phyloP scores from a whole-genome alignment of 2,113 vertebrate species.

The Oenanthe melanoleuca region DNA sequence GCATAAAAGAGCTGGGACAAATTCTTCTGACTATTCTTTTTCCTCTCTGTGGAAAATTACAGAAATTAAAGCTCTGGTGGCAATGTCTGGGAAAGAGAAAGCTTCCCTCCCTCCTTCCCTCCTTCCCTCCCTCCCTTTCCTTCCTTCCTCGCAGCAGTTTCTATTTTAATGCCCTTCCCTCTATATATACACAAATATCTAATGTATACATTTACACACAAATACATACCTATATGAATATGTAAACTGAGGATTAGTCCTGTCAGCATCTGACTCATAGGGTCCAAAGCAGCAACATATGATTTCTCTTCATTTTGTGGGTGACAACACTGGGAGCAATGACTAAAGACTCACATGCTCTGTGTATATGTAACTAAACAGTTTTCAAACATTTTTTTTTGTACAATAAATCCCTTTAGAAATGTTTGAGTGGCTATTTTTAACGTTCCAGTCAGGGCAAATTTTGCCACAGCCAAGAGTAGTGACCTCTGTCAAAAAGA shows the following conservation, averaged over 20 bases:
- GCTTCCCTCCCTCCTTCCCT: not conserved
- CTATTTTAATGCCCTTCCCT: not conserved
- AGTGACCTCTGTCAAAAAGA: not conserved
- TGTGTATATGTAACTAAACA: not conserved
- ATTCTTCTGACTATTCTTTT: not conserved
- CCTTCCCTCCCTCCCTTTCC: not conserved
- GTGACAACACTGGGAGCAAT: not conserved
- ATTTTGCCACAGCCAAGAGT: not conserved
- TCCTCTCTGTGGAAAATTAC: not conserved
- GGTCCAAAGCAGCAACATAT: not conserved
- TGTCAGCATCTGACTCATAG: not conserved
- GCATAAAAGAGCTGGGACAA: not conserved
- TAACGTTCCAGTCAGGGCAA: rapidly evolving
- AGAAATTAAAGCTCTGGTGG: not conserved
- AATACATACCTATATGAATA: not conserved
- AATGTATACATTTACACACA: not conserved
- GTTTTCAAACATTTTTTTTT: not conserved
- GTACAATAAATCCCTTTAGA: not conserved
- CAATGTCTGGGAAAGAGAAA: not conserved
- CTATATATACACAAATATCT: not conserved
- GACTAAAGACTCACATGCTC: not conserved
- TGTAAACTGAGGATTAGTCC: not conserved
- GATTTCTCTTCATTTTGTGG: not conserved
- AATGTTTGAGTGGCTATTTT: not conserved
- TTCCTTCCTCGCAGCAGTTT: not conserved